Conservation (phyloP, 2,113 vertebrate genomes). For the Callospermophilus lateralis region DNA sequence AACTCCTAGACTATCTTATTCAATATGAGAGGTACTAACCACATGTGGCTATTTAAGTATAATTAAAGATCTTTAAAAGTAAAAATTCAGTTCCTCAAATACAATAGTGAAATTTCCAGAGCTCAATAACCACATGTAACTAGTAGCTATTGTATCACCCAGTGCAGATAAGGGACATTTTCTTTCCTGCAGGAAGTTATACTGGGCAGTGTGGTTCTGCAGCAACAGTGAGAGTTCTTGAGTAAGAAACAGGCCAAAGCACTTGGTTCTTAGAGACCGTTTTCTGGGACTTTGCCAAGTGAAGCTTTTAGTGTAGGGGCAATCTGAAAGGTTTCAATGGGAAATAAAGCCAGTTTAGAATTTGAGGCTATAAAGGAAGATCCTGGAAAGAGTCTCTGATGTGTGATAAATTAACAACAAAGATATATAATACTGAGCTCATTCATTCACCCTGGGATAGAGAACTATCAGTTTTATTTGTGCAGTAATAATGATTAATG, state of each 20-base stretch:
- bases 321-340: neutral
- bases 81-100: neutral
- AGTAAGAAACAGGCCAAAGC: neutral
- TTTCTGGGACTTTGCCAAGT: neutral
- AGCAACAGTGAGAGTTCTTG: neutral
- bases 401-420: neutral
- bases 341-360: neutral
- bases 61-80: neutral
- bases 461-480: neutral
- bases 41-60: neutral
- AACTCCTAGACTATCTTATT: neutral
- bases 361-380: neutral
- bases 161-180: neutral
- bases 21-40: neutral
- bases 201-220: rapidly evolving
- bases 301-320: neutral
- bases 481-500: neutral
- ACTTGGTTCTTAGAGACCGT: neutral
- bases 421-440: neutral
- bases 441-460: neutral
- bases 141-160: neutral
- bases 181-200: neutral
- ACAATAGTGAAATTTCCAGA: neutral
- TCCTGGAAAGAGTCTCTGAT: neutral
- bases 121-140: neutral